A percentile compares a stretch with the other conserved stretches of the same genome.
These are phyloP conservation scores for Gymnodraco acuticeps DNA, from an alignment of 2,797 vertebrate genomes.

Conservation along the genomic window DNA sequence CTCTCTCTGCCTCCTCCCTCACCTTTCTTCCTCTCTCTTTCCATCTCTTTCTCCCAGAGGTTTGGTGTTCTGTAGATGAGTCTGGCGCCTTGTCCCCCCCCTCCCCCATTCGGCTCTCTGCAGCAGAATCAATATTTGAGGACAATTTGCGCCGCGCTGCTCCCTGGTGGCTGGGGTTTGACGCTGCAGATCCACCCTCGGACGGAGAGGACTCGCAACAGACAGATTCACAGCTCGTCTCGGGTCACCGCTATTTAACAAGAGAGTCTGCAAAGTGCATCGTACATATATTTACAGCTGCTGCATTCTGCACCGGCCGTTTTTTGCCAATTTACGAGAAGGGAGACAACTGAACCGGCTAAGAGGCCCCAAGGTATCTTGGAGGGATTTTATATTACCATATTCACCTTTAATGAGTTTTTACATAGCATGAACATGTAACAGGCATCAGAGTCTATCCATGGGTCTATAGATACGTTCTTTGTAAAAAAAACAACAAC, in stretches of 20 bases:
- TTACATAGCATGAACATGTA: constrained; percentile 52
- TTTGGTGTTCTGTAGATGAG: constrained; percentile 69
- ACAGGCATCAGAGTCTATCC: constrained; percentile 16
- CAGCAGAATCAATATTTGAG: constrained; percentile 83
- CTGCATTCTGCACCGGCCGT: constrained; percentile 11
- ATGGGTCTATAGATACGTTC: constrained; percentile 7
- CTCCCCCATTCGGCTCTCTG: constrained; percentile 67
- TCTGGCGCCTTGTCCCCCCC: constrained; percentile 56
- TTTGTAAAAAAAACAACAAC: constrained; percentile 3
- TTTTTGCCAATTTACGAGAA: constrained; percentile 59
- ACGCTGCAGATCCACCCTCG: constrained; percentile 57
- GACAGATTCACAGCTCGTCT: constrained; percentile 51
- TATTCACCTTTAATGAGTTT: constrained; percentile 68
- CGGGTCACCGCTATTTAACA: constrained; percentile 58
- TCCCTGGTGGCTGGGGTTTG: constrained; percentile 73
- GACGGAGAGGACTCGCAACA: constrained; percentile 21
- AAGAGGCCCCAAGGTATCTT: constrained; percentile 60
- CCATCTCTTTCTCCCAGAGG: constrained; percentile 39
- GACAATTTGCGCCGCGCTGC: constrained; percentile 72
- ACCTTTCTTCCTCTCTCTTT: background rate
- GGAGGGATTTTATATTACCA: constrained; percentile 63
- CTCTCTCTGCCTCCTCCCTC: constrained; percentile 5
- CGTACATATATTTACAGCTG: constrained; percentile 43
- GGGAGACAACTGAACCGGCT: constrained; percentile 34
- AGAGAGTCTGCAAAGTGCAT: constrained; percentile 43